A percentile compares a stretch with the other conserved stretches of the same genome.
These are phyloP conservation scores for Fragum whitleyi DNA, from an alignment of 2,888 invertebrate species.

Conservation along the genomic window DNA sequence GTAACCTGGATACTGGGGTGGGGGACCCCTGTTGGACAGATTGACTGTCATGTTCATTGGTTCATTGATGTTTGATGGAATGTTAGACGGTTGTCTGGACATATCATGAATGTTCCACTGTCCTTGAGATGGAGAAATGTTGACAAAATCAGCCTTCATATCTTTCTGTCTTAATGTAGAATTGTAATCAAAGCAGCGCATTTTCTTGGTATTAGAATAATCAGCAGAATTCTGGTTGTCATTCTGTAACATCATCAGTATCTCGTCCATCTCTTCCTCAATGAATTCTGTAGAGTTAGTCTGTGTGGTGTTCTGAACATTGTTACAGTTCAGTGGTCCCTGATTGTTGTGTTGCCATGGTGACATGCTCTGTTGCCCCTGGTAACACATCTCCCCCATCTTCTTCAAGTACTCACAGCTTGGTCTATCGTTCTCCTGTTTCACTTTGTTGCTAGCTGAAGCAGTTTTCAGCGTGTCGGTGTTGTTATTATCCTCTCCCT, in stretches of 20 bases:
- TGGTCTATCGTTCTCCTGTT: conserved; percentile 48
- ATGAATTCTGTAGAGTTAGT: conserved; percentile 52
- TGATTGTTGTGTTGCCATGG: conserved; percentile 44
- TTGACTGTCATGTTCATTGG: conserved; percentile 61
- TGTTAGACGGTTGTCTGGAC: conserved; percentile 32
- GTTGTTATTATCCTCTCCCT: conserved; percentile 44
- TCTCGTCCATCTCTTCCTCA: conserved; percentile 74
- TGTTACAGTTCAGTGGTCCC: conserved; percentile 1
- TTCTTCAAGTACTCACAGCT: conserved; percentile 61
- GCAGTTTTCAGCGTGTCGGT: conserved; percentile 48
- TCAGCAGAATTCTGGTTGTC: conserved; percentile 43
- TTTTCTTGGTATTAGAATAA: conserved; percentile 38
- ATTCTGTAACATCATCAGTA: conserved; percentile 66
- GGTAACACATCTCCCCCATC: conserved; percentile 34
- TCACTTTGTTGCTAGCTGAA: conserved; percentile 52
- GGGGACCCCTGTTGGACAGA: conserved; percentile 48
- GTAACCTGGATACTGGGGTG: conserved; percentile 62
- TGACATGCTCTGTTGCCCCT: conserved; percentile 25
- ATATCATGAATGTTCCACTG: conserved; percentile 35
- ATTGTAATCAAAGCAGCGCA: conserved; percentile 53
- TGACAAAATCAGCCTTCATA: conserved; percentile 47
- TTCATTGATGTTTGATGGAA: conserved; percentile 44
- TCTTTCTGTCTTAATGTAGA: conserved; percentile 27
- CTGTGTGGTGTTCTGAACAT: conserved; percentile 2
- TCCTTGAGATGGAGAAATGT: not conserved